Percentiles rank a stretch among this genome's conserved stretches.
These are phyloP conservation scores for Clostera curtula DNA, from an alignment of 2,888 invertebrate genomes.

Conservation along the genomic window DNA sequence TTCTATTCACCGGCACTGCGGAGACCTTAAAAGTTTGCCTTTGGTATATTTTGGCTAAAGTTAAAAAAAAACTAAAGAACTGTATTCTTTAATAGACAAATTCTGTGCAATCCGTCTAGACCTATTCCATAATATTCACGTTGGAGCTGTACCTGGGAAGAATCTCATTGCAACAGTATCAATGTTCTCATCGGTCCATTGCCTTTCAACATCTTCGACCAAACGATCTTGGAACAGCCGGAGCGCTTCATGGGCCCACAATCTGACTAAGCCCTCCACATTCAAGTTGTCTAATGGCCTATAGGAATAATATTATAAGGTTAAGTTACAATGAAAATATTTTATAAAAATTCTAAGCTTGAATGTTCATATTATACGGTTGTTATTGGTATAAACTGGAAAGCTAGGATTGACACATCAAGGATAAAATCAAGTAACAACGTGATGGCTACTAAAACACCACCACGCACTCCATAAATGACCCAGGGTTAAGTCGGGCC, in stretches of 20 bases:
- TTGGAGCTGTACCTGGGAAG: conserved; percentile 82
- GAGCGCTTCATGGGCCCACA: conserved; percentile 99
- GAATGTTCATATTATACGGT: too few relatives aligned
- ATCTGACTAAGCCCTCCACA: conserved; percentile 96
- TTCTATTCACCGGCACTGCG: too few relatives aligned
- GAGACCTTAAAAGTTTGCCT: too few relatives aligned
- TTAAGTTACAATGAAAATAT: neutral
- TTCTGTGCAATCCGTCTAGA: too few relatives aligned
- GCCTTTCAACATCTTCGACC: conserved; percentile 94
- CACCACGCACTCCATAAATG: too few relatives aligned
- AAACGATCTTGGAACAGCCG: conserved; percentile 97
- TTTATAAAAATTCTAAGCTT: neutral
- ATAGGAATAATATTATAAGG: conserved; percentile 5
- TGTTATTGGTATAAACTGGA: neutral
- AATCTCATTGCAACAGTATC: conserved; percentile 94
- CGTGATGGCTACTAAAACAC: too few relatives aligned
- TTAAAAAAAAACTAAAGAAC: neutral
- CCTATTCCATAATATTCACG: too few relatives aligned
- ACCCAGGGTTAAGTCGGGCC: too few relatives aligned
- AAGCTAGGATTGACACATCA: neutral
- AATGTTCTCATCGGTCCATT: conserved; percentile 99
- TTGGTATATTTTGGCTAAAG: too few relatives aligned
- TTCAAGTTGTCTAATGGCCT: conserved; percentile 93
- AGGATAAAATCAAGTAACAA: too few relatives aligned
- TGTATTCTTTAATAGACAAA: neutral